A percentile compares a stretch with the other conserved stretches of the same genome.
These are phyloP conservation scores for Colaptes auratus DNA, from an alignment of 2,113 vertebrate species.

Conservation along the genomic window DNA sequence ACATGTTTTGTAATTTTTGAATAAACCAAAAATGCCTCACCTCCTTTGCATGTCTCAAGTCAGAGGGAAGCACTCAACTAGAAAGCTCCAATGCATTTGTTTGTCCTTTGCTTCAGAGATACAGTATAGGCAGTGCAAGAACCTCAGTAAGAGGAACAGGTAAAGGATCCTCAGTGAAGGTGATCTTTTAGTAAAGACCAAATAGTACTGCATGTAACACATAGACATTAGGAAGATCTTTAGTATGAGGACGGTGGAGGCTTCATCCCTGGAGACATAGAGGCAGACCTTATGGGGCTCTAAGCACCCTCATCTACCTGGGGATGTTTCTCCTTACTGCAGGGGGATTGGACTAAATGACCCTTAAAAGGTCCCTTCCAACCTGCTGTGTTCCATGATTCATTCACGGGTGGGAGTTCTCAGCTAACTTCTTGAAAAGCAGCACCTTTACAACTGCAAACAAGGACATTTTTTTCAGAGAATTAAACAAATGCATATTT, in stretches of 20 bases:
- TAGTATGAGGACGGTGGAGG: too few relatives aligned
- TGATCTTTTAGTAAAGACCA: background rate
- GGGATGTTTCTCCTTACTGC: too few relatives aligned
- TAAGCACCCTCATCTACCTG: too few relatives aligned
- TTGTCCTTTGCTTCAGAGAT: background rate
- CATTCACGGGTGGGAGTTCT: background rate
- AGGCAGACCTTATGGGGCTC: too few relatives aligned
- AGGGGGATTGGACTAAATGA: too few relatives aligned
- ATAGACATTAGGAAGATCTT: too few relatives aligned
- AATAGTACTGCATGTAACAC: background rate
- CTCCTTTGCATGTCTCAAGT: background rate
- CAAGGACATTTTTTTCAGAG: background rate
- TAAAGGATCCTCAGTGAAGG: background rate
- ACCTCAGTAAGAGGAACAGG: background rate
- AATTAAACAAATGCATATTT: background rate
- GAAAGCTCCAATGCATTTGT: background rate
- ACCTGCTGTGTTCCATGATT: too few relatives aligned
- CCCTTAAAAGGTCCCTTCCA: too few relatives aligned
- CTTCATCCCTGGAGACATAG: too few relatives aligned
- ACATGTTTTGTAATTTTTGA: conserved; percentile 72
- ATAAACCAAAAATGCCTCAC: conserved; percentile 71
- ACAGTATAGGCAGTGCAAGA: background rate
- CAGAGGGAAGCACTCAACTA: background rate
- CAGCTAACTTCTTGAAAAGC: background rate
- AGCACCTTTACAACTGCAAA: background rate